Base-by-base conservation (phyloP, 2,113 vertebrate genomes). In the Cathartes aura region DNA sequence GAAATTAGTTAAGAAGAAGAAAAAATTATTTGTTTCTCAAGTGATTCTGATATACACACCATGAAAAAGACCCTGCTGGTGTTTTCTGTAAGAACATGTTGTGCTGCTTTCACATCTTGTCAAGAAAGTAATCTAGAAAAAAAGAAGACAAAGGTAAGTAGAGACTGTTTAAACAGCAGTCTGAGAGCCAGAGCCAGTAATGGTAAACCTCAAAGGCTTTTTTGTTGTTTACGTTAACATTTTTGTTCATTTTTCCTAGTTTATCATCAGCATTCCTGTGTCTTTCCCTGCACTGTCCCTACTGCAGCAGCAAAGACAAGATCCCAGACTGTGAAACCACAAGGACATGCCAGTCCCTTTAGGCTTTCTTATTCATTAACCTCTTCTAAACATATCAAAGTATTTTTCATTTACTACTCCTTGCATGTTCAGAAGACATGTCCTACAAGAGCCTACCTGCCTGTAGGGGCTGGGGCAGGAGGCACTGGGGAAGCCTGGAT, bases 401-500 rank as follows among this genome's bases (percentile, higher is more conserved):
- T 24, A 19, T 27, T 90, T 87, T 63, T 63, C 27, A 36, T 48
- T 60, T 94, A 13, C 30, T 29, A 7, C 13, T 32, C 45, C 50
- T 43, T 3, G 0, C 15, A n/a, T 48, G 17, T 21, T 9, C 2
- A 12, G 53, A 47, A 59, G 50, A 43, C 19, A 13, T 1, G 0
- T 23, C 21, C 67, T 58, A 17, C 19, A 17, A 20, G 58, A 62
- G 5, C 18, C 45, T 42, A n/a, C 14, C 40, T 74, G 63, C 47
- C 29, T 13, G 58, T 3, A 24, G 22, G 26, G 40, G 8, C 8
- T 48, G 52, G 32, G 4, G 3, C 18, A 38, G 26, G 4, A 27
- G 16, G 48, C 9, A 29, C 6, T 17, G 23, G 9, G 20, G 5
- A 7, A 79, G n/a, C 21, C 22, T 2, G 1, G 13, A 0, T 10